Evolutionary conservation across 2,888 invertebrate species (phyloP), one percentile per base, ranked within the genome.

Genomic region (Ariolimax columbianus): DNA sequence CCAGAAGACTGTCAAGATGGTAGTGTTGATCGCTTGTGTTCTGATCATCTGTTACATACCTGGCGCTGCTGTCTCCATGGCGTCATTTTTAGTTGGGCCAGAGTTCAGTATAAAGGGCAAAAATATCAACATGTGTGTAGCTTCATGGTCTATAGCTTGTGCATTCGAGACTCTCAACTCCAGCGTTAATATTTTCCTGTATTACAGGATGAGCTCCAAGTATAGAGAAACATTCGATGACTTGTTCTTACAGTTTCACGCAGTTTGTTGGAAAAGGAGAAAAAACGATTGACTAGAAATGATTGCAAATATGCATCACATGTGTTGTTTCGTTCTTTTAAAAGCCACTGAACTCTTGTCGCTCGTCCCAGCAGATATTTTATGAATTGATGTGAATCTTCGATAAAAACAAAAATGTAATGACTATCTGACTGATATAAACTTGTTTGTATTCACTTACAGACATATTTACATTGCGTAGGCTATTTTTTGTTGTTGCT

Each of bases 131-230:
- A 30, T 70, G 26, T 68, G 30, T 51, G 9, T 47, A 9, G 70
- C 66, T 0, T 7, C 43, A 33, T 66, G 68, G 68, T 43, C 68
- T 3, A 17, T 80, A 4, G 43, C 66, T 6, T 30, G 68, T 26
- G 3, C 40, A 1, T 68, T 47, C 7, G 40, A 80, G n/a, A 14
- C 23, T 26, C 17, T 80, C 0, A 66, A 80, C 36, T 80, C 80
- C 14, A 80, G 80, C 47, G 36, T 80, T 17, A 80, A 63, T 26
- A 68, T 80, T 19, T 47, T 80, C 7, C 30, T 70, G 2, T 80
- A 80, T 38, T 80, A 80, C 36, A 70, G 17, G 1, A 80, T 80
- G 80, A 80, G 80, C 30, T 47, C 80, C 3, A 80, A 80, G 30
- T 80, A 47, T 26, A 68, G 80, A 30, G 47, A 51, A 23, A 63